A percentile compares a stretch with the other conserved stretches of the same genome.
Conservation (phyloP, 2,797 vertebrate genomes). For the Sandelia bainsii region DNA sequence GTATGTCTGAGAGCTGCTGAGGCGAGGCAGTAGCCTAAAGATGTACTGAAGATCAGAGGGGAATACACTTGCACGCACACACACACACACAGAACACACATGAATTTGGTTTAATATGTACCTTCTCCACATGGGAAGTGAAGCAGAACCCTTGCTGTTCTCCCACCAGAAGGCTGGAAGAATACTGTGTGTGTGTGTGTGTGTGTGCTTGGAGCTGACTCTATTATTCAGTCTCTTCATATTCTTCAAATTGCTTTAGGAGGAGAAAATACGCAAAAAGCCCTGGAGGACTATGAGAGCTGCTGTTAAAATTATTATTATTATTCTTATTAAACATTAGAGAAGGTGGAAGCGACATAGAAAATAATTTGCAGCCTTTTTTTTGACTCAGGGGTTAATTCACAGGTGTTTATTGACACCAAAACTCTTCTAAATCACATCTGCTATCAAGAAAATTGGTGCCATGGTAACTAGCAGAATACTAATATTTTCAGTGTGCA, state of each 20-base stretch:
- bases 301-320: slow-evolving; percentile 43
- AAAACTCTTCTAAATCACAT: neutral
- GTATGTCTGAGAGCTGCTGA: slow-evolving; percentile 70
- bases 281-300: slow-evolving; percentile 34
- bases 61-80: slow-evolving; percentile 18
- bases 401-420: slow-evolving; percentile 12
- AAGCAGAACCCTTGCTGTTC: slow-evolving; percentile 78
- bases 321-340: slow-evolving; percentile 66
- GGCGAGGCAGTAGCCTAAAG: slow-evolving; percentile 74
- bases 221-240: slow-evolving; percentile 81
- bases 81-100: slow-evolving; percentile 29
- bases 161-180: slow-evolving; percentile 64
- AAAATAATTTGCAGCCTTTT: slow-evolving; percentile 41
- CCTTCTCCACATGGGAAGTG: slow-evolving; percentile 80
- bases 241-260: slow-evolving; percentile 74
- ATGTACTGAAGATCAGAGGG: slow-evolving; percentile 60
- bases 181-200: slow-evolving; percentile 34
- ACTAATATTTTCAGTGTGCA: neutral
- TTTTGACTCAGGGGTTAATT: slow-evolving; percentile 23
- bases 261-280: slow-evolving; percentile 53
- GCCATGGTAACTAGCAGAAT: neutral
- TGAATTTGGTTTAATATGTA: slow-evolving; percentile 83
- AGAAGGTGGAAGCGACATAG: slow-evolving; percentile 17
- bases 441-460: neutral
- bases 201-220: slow-evolving; percentile 65